Base-by-base conservation (phyloP, 2,888 invertebrate species). In the Eristalis arbustorum region DNA sequence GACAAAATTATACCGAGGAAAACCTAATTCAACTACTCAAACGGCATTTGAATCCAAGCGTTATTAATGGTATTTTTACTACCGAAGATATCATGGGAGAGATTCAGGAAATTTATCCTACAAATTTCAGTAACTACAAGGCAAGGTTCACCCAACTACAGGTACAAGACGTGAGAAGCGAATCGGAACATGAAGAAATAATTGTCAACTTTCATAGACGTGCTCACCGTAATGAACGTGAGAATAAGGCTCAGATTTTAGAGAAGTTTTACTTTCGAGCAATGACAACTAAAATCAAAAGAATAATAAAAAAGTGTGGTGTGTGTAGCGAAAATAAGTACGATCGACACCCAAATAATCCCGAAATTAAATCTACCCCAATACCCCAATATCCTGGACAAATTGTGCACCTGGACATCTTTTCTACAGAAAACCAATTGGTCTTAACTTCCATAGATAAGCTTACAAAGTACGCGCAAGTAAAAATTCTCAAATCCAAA, bases 401-500 rank as follows among this genome's bases (percentile, higher is more conserved):
- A n/a, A 78, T 69, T 10, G n/a, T 74, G 10, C 82, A 83, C 34
- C 71, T 83, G 22, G 77, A 78, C 23, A 81, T 81, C 56, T 81
- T 77, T n/a, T 69, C 66, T 1, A 84, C 73, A 18, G 31, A 31
- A 31, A 76, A 57, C 62, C 42, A 78, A 23, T n/a, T 72, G 3
- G 82, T 79, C 1, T 42, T 88, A 1, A 84, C 88, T 0, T 88
- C 84, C 28, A 37, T 83, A 25, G 80, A 88, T 18, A 88, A 73
- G 18, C 62, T 62, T 37, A 6, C 49, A n/a, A 69, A 63, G n/a
- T 73, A 31, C 49, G 63, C 73, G 4, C 62, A 72, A 31, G 42
- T 59, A 13, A 72, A 13, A 62, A 42, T 49, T 13, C 18, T 68
- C 10, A 23, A 18, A 49, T 68, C 31, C 8, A 31, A 31, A 5